Conservation (phyloP, 2,113 vertebrate genomes). For the Onychostruthus taczanowskii region DNA sequence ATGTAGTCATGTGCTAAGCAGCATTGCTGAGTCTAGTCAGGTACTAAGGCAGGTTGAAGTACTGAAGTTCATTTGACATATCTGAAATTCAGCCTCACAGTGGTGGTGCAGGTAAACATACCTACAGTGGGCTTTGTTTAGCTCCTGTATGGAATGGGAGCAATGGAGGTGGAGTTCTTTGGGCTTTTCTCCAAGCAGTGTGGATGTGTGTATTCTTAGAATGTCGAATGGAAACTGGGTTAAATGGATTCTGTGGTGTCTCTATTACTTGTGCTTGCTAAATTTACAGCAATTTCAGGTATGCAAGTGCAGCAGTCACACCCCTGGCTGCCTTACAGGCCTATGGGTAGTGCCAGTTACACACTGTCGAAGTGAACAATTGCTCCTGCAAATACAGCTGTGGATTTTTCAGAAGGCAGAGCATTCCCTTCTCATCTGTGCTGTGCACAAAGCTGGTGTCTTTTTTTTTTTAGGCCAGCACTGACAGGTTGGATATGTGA, state of each 20-base stretch:
- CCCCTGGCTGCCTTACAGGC: neutral
- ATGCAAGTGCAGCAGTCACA: neutral
- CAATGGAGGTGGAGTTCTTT: neutral
- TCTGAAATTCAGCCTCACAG: neutral
- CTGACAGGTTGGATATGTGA: neutral
- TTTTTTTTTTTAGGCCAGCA: neutral
- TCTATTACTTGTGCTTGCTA: neutral
- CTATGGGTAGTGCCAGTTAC: neutral
- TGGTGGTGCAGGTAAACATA: neutral
- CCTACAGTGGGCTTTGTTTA: neutral
- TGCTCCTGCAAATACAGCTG: neutral
- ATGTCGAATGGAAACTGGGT: neutral
- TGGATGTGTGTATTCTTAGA: neutral
- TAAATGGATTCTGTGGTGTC: neutral
- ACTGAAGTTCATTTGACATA: neutral
- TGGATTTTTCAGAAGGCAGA: neutral
- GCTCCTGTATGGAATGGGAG: neutral
- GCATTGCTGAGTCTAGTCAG: neutral
- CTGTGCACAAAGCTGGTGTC: rapidly evolving
- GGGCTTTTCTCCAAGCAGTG: neutral
- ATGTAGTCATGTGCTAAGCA: neutral
- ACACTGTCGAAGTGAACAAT: neutral
- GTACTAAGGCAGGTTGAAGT: neutral
- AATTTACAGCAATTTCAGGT: neutral
- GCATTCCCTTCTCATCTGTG: neutral